Conservation (phyloP, 1,140 invertebrate genomes). For the Telenomus remus region DNA sequence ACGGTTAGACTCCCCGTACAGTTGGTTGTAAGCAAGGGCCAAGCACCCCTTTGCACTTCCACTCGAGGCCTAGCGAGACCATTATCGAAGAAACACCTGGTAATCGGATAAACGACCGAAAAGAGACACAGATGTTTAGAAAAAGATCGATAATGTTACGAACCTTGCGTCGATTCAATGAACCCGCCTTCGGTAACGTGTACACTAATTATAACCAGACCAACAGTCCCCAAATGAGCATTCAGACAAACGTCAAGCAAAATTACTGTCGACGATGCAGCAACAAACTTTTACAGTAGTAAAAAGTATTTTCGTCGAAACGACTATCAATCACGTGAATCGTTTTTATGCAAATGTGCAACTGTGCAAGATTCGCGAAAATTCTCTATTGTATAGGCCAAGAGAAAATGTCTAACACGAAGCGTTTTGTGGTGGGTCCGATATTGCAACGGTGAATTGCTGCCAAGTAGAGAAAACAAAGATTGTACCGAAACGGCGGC, state of each 20-base stretch:
- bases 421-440: conserved; percentile 14
- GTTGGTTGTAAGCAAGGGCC: conserved; percentile 7
- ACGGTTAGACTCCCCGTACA: conserved; percentile 40
- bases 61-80: conserved; percentile 2
- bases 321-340: background rate
- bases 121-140: conserved; percentile 38
- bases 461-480: conserved; percentile 23
- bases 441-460: conserved; percentile 36
- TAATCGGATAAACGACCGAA: conserved; percentile 26
- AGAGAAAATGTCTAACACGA: conserved; percentile 18
- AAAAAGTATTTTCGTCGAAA: background rate
- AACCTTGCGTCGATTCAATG: background rate
- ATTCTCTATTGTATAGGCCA: conserved; percentile 4
- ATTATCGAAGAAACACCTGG: conserved; percentile 43
- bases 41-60: conserved; percentile 29
- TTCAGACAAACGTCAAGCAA: no score
- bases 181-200: background rate
- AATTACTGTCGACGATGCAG: background rate
- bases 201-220: no score
- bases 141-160: conserved; percentile 30
- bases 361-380: no score
- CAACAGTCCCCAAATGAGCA: no score
- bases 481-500: conserved; percentile 15
- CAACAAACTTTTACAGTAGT: conserved; percentile 4
- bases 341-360: no score